Conservation (phyloP, 2,888 invertebrate genomes). For the Neoaliturus tenellus region DNA sequence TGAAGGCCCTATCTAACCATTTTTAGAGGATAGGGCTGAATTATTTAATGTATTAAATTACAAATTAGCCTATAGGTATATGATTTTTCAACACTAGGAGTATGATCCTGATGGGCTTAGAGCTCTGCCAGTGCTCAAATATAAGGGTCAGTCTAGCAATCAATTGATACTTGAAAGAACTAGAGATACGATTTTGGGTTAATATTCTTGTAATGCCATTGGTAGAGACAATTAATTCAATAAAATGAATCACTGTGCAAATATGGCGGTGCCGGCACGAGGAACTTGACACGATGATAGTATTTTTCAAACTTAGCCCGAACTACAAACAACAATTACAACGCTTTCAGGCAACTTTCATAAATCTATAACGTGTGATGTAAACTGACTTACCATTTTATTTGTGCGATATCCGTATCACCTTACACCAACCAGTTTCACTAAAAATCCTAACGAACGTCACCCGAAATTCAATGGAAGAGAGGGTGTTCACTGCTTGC, state of each 20-base stretch:
- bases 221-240: too few relatives aligned
- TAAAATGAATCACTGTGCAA: constrained; percentile 49
- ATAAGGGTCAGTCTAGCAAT: too few relatives aligned
- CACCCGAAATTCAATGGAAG: constrained; percentile 58
- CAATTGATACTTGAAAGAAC: too few relatives aligned
- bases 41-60: too few relatives aligned
- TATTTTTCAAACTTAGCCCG: not conserved
- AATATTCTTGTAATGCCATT: too few relatives aligned
- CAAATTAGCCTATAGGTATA: too few relatives aligned
- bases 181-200: too few relatives aligned
- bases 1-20: too few relatives aligned
- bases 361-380: not conserved
- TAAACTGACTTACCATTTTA: constrained; percentile 65
- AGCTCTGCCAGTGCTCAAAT: too few relatives aligned
- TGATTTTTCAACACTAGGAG: too few relatives aligned
- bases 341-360: not conserved
- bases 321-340: not conserved
- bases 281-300: not conserved
- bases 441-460: constrained; percentile 60
- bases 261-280: constrained; percentile 67
- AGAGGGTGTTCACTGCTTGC: constrained; percentile 61
- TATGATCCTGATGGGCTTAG: too few relatives aligned
- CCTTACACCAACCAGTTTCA: constrained; percentile 59
- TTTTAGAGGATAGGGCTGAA: too few relatives aligned
- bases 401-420: constrained; percentile 65